Percentiles rank a stretch among this genome's conserved stretches.
Evolutionary conservation across 2,888 invertebrate genomes (phyloP).

Genomic region (Lypha dubia): DNA sequence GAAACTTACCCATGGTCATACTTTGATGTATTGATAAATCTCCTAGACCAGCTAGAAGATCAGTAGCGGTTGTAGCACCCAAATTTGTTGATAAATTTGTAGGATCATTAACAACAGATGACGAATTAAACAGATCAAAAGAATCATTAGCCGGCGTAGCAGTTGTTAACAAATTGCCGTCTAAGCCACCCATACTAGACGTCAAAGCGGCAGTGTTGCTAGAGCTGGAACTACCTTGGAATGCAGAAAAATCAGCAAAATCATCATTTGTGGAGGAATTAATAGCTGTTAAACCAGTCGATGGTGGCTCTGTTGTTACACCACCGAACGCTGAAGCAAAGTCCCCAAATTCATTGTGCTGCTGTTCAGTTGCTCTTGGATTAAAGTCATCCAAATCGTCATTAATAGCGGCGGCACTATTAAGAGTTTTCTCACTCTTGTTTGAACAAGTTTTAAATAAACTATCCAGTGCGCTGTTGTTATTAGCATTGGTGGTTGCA

Average conservation of each 20-base stretch:
- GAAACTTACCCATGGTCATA: constrained; percentile 82
- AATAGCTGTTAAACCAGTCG: constrained; percentile 72
- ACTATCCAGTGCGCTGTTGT: constrained; percentile 83
- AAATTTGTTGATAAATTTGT: constrained; percentile 57
- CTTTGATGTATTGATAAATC: constrained; percentile 82
- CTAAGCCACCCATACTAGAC: constrained; percentile 72
- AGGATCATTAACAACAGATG: constrained; percentile 56
- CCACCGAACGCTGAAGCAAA: constrained; percentile 88
- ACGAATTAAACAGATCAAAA: constrained; percentile 79
- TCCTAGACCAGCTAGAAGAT: constrained; percentile 84
- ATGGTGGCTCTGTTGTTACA: constrained; percentile 73
- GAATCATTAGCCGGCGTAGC: constrained; percentile 78
- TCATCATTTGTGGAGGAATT: constrained; percentile 84
- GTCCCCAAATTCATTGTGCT: constrained; percentile 88
- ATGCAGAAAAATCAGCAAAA: constrained; percentile 93
- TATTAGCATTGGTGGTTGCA: constrained; percentile 72
- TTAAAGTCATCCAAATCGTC: constrained; percentile 83
- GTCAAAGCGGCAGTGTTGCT: constrained; percentile 51
- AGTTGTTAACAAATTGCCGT: constrained; percentile 75
- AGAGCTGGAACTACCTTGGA: constrained; percentile 81
- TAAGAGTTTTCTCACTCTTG: constrained; percentile 72
- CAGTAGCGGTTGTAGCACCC: constrained; percentile 78
- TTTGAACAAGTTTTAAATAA: constrained; percentile 85
- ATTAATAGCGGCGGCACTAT: constrained; percentile 84
- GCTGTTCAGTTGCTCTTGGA: constrained; percentile 83